Percentiles rank a stretch among this genome's conserved stretches.
Evolutionary conservation across 2,113 vertebrate species (phyloP).

Genomic region (Asarcornis scutulata): DNA sequence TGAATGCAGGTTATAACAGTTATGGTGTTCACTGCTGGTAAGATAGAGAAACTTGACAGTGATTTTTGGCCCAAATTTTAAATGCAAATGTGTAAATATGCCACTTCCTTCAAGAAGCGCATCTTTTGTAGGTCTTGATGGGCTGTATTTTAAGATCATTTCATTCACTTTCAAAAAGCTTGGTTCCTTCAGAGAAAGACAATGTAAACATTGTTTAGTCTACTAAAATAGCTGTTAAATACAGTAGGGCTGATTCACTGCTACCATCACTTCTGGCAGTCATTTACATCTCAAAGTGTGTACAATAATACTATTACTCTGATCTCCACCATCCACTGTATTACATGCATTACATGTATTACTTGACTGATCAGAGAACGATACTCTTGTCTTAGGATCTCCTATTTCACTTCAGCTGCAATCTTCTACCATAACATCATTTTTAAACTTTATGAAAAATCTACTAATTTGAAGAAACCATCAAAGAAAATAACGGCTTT

Average conservation of each 20-base stretch:
- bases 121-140: fast-evolving
- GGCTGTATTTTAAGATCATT: background rate
- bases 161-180: background rate
- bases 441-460: background rate
- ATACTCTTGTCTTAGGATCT: background rate
- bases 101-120: background rate
- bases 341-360: too few species aligned
- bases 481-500: background rate
- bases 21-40: background rate
- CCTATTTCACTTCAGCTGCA: background rate
- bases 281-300: background rate
- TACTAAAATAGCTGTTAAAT: background rate
- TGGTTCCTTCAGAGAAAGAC: background rate
- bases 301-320: background rate
- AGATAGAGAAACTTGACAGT: background rate
- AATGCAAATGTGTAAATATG: background rate
- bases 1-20: background rate
- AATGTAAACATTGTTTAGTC: background rate
- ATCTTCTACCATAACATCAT: background rate
- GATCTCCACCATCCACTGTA: background rate
- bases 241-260: background rate
- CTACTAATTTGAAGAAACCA: background rate
- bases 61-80: background rate
- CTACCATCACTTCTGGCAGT: background rate
- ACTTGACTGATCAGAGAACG: background rate